A percentile compares a stretch with the other conserved stretches of the same genome.
Evolutionary conservation across 2,113 vertebrate genomes (phyloP).

Genomic region (Petrocephalus microphthalmus): DNA sequence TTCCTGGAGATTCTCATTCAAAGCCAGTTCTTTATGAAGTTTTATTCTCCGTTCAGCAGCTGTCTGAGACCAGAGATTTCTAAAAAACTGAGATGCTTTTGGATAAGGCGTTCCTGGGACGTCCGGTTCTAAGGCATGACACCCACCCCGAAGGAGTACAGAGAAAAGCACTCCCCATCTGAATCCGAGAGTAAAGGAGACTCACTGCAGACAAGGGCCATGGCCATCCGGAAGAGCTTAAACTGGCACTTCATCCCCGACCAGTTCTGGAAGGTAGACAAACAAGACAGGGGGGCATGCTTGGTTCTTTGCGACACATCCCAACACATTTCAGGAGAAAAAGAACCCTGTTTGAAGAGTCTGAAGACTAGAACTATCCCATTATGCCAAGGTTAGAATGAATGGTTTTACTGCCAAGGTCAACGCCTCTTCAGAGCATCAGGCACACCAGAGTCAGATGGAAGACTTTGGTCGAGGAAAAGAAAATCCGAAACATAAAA

Average conservation of each 20-base stretch:
- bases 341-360: conserved; percentile 27
- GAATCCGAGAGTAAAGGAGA: conserved; percentile 30
- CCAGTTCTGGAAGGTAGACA: conserved; percentile 74
- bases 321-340: conserved; percentile 20
- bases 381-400: conserved; percentile 23
- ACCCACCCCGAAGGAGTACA: background rate
- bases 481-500: background rate
- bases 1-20: background rate
- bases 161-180: background rate
- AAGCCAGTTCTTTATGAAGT: background rate
- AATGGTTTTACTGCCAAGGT: conserved; percentile 17
- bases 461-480: background rate
- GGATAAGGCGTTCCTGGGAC: background rate
- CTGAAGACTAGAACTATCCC: conserved; percentile 31
- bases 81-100: conserved; percentile 1
- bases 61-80: background rate
- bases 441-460: background rate
- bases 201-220: conserved; percentile 97
- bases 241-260: conserved; percentile 98
- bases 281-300: background rate
- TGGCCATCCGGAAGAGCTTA: conserved; percentile 91
- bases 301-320: conserved; percentile 21
- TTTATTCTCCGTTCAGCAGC: background rate
- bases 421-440: conserved; percentile 8
- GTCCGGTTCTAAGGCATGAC: background rate